A percentile compares a stretch with the other conserved stretches of the same genome.
phyloP scores from a whole-genome alignment of 2,113 vertebrate genomes.

The Salvelinus fontinalis region DNA sequence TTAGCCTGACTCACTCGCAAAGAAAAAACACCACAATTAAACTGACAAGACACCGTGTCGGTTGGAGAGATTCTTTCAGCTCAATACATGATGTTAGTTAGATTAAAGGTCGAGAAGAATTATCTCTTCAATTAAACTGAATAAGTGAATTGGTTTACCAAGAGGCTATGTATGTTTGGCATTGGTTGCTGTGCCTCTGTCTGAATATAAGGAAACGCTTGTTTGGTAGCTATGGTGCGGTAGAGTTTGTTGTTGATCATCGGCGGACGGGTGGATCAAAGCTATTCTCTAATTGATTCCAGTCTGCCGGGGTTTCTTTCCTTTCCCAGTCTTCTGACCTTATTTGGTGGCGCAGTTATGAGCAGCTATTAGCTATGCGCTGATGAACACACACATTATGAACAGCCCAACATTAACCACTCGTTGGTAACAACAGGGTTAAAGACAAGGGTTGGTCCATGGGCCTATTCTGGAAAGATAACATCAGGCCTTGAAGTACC shows the following conservation, averaged over 20 bases:
- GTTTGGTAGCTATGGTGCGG: constrained; percentile 40
- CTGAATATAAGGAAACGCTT: constrained; percentile 47
- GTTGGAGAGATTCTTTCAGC: constrained; percentile 62
- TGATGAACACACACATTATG: constrained; percentile 39
- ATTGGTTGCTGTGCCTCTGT: not conserved
- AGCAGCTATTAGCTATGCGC: constrained; percentile 42
- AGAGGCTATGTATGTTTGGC: not conserved
- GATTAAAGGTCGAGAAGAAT: constrained; percentile 71
- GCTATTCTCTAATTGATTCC: constrained; percentile 72
- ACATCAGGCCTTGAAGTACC: too few species aligned
- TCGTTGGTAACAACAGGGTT: not conserved
- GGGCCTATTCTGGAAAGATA: too few species aligned
- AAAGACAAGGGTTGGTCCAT: not conserved
- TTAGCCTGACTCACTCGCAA: constrained; percentile 47
- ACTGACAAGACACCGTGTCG: constrained; percentile 51
- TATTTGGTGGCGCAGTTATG: constrained; percentile 49
- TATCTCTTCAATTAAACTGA: constrained; percentile 64
- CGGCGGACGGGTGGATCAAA: constrained; percentile 73
- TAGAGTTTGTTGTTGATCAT: constrained; percentile 62
- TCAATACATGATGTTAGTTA: constrained; percentile 66
- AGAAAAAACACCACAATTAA: constrained; percentile 42
- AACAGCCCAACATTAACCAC: constrained; percentile 14
- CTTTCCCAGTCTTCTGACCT: constrained; percentile 57
- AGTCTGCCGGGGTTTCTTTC: constrained; percentile 62
- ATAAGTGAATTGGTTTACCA: constrained; percentile 62